phyloP scores from a whole-genome alignment of 2,888 invertebrate genomes.

The Eristalis intricaria region DNA sequence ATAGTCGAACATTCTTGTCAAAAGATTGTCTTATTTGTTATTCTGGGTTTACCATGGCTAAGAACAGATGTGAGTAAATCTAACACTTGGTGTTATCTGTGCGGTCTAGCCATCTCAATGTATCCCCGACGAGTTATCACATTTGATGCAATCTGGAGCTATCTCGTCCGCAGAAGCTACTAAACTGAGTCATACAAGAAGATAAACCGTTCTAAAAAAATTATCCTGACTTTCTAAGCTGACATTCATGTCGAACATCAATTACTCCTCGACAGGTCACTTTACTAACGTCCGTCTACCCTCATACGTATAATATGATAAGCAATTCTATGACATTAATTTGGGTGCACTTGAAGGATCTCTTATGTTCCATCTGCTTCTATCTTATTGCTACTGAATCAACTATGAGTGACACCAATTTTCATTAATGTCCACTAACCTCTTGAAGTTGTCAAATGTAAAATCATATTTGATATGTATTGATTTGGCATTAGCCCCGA shows the following conservation, averaged over 20 bases:
- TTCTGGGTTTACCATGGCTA: too few species aligned
- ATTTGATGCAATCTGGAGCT: too few species aligned
- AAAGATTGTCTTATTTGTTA: too few species aligned
- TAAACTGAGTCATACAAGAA: too few species aligned
- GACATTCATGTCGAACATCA: background rate
- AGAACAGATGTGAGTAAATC: too few species aligned
- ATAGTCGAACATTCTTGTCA: too few species aligned
- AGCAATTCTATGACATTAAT: background rate
- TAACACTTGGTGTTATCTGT: too few species aligned
- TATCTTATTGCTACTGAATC: background rate
- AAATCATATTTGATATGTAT: background rate
- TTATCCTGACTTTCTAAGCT: too few species aligned
- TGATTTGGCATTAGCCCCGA: background rate
- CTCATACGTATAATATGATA: background rate
- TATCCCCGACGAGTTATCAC: too few species aligned
- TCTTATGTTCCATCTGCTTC: background rate
- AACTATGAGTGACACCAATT: background rate
- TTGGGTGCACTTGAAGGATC: background rate
- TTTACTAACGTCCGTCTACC: background rate
- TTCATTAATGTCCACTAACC: background rate
- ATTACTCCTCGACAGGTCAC: background rate
- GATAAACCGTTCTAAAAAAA: too few species aligned
- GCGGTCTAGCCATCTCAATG: too few species aligned
- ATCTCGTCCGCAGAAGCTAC: too few species aligned
- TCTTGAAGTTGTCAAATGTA: background rate